Evolutionary conservation across 2,888 invertebrate species (phyloP), one percentile per base, ranked within the genome.

Genomic region (Tipula lateralis): DNA sequence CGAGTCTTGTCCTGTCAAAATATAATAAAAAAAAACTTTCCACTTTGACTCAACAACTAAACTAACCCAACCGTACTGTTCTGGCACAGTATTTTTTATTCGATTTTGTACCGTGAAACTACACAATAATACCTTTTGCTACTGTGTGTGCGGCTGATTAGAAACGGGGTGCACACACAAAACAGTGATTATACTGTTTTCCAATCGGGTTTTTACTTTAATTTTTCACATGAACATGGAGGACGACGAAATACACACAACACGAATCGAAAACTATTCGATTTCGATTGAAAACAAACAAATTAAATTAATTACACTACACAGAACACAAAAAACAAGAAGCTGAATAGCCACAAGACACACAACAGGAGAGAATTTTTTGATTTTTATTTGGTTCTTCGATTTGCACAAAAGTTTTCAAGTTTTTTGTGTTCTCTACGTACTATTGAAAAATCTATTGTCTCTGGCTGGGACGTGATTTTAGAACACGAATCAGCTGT

Each of bases 1-100:
- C 66, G 66, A 66, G 66, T 66, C 66, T 66, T 66, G 66, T 66
- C 66, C 24, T 66, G 66, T 66, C 66, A 66, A 66, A 66, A 66
- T 66, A 24, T 12, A 44, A 50, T 50, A 44, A 50, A 50, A 66
- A 24, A 66, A 66, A 66, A 19, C 24, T 50, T 66, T 66, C 66
- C 66, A 66, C 66, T 19, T 19, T 24, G 66, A 66, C 24, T 66
- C 9, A 66, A 66, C 12, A n/a, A n/a, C n/a, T n/a, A n/a, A n/a
- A 9, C 9, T 66, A 66, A 66, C 24, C 66, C 66, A 19, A 24
- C 66, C 24, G 19, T 66, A 66, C 7, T 16, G 16, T 50, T 50
- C 16, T 16, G n/a, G 16, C 44, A 66, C 24, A 66, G 24, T 24
- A 24, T 66, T 24, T 66, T 24, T 9, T 9, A 66, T 66, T 24